Evolutionary conservation across 2,888 invertebrate species (phyloP).

Genomic region (Phyllotreta cruciferae): DNA sequence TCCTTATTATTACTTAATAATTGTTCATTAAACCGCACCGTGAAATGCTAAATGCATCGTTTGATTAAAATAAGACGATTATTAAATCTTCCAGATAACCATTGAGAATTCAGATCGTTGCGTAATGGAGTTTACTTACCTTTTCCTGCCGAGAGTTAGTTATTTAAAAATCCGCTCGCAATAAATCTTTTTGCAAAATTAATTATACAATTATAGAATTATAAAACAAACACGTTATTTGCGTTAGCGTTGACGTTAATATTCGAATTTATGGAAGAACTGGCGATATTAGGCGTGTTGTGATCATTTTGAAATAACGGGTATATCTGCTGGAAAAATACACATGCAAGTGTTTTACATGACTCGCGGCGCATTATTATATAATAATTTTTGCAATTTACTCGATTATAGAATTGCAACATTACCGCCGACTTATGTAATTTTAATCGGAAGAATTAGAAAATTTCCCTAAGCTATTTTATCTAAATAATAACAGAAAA

Average conservation of each 20-base stretch:
- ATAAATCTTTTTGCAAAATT: too few species aligned
- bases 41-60: conserved; percentile 25
- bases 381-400: conserved; percentile 5
- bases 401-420: neutral
- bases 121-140: neutral
- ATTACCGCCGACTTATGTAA: neutral
- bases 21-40: conserved; percentile 29
- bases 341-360: conserved; percentile 6
- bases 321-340: conserved; percentile 20
- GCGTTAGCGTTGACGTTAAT: conserved; percentile 8
- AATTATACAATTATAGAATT: too few species aligned
- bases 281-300: conserved; percentile 8
- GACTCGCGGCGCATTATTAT: conserved; percentile 11
- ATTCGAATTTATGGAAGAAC: conserved; percentile 20
- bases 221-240: neutral
- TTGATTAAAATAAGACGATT: conserved; percentile 24
- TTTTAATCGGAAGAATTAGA: conserved; percentile 1
- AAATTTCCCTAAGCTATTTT: too few species aligned
- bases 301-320: conserved; percentile 24
- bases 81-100: conserved; percentile 9
- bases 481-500: too few species aligned
- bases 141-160: too few species aligned
- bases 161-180: too few species aligned
- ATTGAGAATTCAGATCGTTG: conserved; percentile 2
- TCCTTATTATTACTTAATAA: conserved; percentile 32